Percentiles rank a stretch among this genome's conserved stretches.
These are phyloP conservation scores for Borostomias antarcticus DNA, from an alignment of 2,797 vertebrate species.

Conservation along the genomic window DNA sequence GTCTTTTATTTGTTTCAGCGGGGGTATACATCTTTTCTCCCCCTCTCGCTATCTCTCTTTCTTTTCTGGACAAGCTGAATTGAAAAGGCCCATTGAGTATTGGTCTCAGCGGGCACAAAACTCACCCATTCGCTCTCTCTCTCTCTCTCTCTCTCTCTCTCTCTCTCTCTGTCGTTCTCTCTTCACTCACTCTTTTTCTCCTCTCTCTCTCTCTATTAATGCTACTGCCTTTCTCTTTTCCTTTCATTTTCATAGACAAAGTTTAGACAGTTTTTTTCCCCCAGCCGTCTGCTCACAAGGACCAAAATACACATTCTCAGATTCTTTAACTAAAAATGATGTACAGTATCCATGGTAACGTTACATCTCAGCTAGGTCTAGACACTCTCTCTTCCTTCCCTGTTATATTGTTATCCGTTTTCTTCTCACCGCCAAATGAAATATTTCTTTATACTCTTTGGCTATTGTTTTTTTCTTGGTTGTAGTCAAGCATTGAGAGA, in stretches of 20 bases:
- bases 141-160: conserved; percentile 21
- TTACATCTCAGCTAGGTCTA: not conserved
- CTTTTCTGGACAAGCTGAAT: conserved; percentile 50
- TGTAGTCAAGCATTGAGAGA: conserved; percentile 40
- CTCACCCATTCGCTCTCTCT: not conserved
- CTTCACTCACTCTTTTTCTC: not conserved
- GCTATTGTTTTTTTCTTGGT: conserved; percentile 35
- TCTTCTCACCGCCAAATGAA: not conserved
- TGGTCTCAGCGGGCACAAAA: conserved; percentile 24
- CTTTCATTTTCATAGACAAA: not conserved
- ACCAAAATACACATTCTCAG: not conserved
- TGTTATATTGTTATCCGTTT: too few species aligned
- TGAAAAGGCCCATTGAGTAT: conserved; percentile 52
- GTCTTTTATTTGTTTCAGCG: conserved; percentile 58
- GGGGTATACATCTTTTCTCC: conserved; percentile 44
- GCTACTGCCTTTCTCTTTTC: not conserved
- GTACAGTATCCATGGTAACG: conserved; percentile 47
- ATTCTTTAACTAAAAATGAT: not conserved
- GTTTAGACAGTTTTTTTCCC: conserved; percentile 18
- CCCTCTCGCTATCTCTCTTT: conserved; percentile 46
- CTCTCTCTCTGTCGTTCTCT: not conserved
- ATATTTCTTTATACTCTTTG: not conserved
- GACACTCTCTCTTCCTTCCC: not conserved
- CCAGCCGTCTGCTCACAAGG: too few species aligned
- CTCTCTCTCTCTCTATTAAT: not conserved